Evolutionary conservation across 2,113 vertebrate genomes (phyloP).

Genomic region (Pelecanoides urinatrix): DNA sequence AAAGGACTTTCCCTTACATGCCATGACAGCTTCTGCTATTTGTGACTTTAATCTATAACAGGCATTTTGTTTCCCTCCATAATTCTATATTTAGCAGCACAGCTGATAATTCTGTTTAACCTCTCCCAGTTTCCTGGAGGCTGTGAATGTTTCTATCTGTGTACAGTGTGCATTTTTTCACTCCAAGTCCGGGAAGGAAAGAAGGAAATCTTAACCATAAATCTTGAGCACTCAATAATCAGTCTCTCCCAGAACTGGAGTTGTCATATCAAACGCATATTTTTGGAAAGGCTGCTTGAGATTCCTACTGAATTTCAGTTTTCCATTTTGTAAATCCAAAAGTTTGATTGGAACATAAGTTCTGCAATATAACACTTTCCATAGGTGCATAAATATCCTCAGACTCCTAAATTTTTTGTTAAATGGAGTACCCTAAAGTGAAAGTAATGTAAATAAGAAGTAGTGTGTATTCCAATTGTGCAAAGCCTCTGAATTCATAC

Average conservation of each 20-base stretch:
- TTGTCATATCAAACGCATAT: not conserved
- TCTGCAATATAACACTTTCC: not conserved
- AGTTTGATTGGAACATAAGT: not conserved
- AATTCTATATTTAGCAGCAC: not conserved
- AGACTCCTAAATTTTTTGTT: not conserved
- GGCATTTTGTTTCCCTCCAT: not conserved
- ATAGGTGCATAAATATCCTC: not conserved
- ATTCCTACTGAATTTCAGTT: not conserved
- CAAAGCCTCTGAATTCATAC: not conserved
- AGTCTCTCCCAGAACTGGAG: not conserved
- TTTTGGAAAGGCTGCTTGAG: not conserved
- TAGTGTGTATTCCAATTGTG: not conserved
- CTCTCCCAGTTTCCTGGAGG: not conserved
- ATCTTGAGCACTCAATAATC: not conserved
- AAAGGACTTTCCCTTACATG: not conserved
- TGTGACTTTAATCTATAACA: not conserved
- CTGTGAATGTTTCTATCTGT: not conserved
- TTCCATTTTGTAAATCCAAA: not conserved
- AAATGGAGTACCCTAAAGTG: not conserved
- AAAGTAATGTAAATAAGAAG: not conserved
- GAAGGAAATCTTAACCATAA: not conserved
- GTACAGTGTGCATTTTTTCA: not conserved
- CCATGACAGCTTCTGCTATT: not conserved
- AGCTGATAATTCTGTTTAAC: not conserved
- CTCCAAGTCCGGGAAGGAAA: not conserved